A percentile compares a stretch with the other conserved stretches of the same genome.
phyloP scores from a whole-genome alignment of 2,888 invertebrate genomes.

The Palloptera scutellata region DNA sequence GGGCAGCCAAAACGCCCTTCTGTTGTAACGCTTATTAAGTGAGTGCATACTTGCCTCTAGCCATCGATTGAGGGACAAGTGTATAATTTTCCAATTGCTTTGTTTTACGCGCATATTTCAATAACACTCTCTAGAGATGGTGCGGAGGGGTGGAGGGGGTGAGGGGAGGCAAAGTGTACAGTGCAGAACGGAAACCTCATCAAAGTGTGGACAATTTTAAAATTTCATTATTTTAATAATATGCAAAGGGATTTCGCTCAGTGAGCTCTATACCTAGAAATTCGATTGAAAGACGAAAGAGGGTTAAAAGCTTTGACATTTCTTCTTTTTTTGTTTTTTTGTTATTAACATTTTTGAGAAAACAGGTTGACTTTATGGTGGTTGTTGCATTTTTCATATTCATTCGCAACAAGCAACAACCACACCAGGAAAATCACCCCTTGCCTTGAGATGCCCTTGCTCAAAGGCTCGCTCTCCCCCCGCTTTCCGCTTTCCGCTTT shows the following conservation, averaged over 20 bases:
- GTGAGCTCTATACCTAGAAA: conserved; percentile 2
- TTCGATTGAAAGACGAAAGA: neutral
- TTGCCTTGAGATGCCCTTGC: neutral
- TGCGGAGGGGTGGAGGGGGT: neutral
- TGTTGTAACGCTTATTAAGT: conserved; percentile 48
- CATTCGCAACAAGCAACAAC: neutral
- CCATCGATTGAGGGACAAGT: conserved; percentile 51
- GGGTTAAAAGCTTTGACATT: conserved; percentile 26
- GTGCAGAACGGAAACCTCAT: conserved; percentile 27
- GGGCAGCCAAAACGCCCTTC: conserved; percentile 20
- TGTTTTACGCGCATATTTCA: conserved; percentile 35
- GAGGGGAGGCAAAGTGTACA: neutral
- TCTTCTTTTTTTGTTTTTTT: conserved; percentile 3
- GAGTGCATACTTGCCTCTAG: conserved; percentile 46
- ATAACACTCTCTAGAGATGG: neutral
- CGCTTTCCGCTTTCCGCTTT: neutral
- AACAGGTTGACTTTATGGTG: conserved; percentile 57
- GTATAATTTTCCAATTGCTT: conserved; percentile 63
- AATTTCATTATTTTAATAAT: conserved; percentile 63
- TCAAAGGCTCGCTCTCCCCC: neutral
- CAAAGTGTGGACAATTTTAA: conserved; percentile 48
- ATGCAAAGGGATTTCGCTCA: conserved; percentile 21
- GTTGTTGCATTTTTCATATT: conserved; percentile 1
- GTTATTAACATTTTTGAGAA: neutral
- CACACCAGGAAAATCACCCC: conserved; percentile 8